Conservation (phyloP, 2,113 vertebrate species). For the Neoarius graeffei region DNA sequence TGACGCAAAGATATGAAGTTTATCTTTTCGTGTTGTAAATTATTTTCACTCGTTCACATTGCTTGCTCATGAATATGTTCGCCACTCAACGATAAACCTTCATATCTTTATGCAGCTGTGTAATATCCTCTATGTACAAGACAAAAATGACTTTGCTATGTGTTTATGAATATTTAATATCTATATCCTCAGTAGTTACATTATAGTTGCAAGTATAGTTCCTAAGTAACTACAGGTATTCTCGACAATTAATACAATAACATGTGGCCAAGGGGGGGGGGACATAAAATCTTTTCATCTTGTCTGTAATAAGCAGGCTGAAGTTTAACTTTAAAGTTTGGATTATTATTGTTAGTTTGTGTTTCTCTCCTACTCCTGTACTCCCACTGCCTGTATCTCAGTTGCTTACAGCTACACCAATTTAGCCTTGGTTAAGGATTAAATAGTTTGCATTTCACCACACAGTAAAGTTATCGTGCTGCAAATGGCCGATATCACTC, state of each 20-base stretch:
- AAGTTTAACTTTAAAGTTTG: neutral
- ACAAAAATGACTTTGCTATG: neutral
- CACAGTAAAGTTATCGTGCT: conserved; percentile 11
- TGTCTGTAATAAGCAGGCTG: neutral
- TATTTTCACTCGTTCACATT: too few species aligned
- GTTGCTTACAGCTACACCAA: conserved; percentile 22
- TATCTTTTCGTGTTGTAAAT: too few species aligned
- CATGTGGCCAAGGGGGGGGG: neutral
- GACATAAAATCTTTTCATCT: neutral
- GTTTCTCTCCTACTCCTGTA: neutral
- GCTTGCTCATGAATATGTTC: too few species aligned
- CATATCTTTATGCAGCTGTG: too few species aligned
- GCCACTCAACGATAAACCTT: too few species aligned
- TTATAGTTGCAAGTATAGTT: neutral
- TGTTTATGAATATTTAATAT: neutral
- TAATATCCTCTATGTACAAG: neutral
- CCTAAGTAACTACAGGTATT: neutral
- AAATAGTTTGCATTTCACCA: conserved; percentile 1
- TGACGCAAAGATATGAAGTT: too few species aligned
- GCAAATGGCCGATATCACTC: conserved; percentile 21
- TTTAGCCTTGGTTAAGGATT: conserved; percentile 23
- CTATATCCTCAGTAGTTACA: neutral
- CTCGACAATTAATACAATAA: conserved; percentile 17
- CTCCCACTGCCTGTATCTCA: neutral
- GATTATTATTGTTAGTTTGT: neutral